These are phyloP conservation scores for Columba livia DNA, from an alignment of 2,113 vertebrate species.

Conservation along the genomic window DNA sequence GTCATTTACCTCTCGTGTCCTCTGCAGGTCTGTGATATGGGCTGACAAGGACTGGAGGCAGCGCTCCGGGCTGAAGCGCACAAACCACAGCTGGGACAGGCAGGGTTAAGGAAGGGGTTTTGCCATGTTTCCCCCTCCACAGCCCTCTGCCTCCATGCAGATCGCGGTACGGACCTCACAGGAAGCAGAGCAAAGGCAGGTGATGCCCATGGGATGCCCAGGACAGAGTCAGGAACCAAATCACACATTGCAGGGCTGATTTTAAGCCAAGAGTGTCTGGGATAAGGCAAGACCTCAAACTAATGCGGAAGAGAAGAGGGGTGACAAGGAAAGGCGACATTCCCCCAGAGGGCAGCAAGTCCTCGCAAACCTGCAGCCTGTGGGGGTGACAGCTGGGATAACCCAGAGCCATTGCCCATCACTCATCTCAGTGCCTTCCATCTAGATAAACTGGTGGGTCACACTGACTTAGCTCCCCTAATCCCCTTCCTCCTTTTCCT, in stretches of 20 bases:
- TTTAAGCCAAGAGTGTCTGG: background rate
- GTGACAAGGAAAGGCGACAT: background rate
- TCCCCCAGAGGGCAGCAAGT: background rate
- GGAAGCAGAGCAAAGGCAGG: background rate
- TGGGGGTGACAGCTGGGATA: background rate
- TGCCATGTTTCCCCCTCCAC: accelerated
- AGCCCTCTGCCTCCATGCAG: accelerated
- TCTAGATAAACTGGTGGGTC: background rate
- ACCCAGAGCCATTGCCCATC: background rate
- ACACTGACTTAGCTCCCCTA: background rate
- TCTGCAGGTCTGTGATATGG: constrained; percentile 63
- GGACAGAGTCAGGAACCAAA: background rate
- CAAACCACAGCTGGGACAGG: constrained; percentile 73
- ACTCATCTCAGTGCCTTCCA: background rate
- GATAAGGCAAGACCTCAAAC: background rate
- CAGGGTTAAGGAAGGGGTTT: background rate
- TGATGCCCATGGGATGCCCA: background rate
- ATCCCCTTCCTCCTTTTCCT: background rate
- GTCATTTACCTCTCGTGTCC: constrained; percentile 49
- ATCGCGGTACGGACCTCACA: accelerated
- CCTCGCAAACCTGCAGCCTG: background rate
- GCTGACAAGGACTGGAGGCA: constrained; percentile 70
- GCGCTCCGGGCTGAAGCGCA: constrained; percentile 61
- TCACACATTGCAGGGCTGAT: background rate
- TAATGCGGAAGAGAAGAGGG: background rate